Evolutionary conservation across 2,113 vertebrate species (phyloP), one percentile per base, ranked within the genome.

Genomic region (Oryzias celebensis): DNA sequence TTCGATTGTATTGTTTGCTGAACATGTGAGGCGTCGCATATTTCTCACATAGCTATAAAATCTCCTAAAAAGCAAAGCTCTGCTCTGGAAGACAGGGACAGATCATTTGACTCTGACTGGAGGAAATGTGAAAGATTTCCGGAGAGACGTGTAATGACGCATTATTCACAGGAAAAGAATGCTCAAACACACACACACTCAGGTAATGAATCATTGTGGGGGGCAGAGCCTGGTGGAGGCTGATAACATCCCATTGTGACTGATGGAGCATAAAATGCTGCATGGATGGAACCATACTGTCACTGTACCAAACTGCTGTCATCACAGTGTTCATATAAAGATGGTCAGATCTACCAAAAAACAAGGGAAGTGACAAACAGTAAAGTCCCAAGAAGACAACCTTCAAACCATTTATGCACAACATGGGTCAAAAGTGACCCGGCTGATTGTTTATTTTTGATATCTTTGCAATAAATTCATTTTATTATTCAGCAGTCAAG

Each of bases 131-230:
- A 80, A 73, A 55, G 74, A 61, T 71, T 68, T 58, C 52, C 55
- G 44, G 71, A 81, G 74, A 73, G 64, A 62, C 58, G 46, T 63
- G 67, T 77, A 81, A 81, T 75, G 72, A 83, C 81, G 67, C 80
- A 83, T 81, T 81, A 75, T 84, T 76, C 65, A 56, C 18, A 4
- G 58, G 60, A 59, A 70, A 52, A 71, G 42, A 65, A 61, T 18
- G 42, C 52, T 50, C 57, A 44, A 52, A 55, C 49, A 26, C 66
- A 49, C 66, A 71, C 58, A 62, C 65, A 63, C 73, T 28, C 26
- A 80, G 73, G 68, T 90, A 87, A 87, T 87, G 85, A 88, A 87
- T 85, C 88, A 85, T 88, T 85, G 78, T 85, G 49, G 68, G 73
- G 66, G 77, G 68, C 15, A 68, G 71, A 86, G 88, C 73, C 87